Base-by-base conservation (phyloP, 1,140 invertebrate genomes). In the Amyelois transitella region DNA sequence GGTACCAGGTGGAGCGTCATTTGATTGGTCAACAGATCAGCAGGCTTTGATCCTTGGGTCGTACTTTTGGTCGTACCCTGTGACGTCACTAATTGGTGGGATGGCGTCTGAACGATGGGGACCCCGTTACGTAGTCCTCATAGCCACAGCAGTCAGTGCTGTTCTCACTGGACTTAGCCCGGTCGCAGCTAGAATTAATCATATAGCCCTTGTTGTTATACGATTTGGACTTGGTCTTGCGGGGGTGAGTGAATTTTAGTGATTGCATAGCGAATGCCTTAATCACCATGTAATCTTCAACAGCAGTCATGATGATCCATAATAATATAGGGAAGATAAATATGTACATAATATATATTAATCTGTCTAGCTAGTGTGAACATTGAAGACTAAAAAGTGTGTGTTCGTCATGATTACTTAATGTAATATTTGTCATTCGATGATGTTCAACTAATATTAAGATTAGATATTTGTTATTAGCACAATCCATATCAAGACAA, bases 51-150 rank as follows among this genome's bases (percentile, higher is more conserved):
- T 94, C 20, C 72, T 94, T 3, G 89, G 91, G 0, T 89, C 91
- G 0, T 94, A 94, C 60, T 94, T 93, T 73, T 94, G 91, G 89
- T 93, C 75, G 21, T 93, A 88, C 55, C 83, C 90, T 21, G 60
- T 90, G 59, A 92, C 76, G 32, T 93, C 75, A 57, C 72, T 94
- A 55, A 90, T 93, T 0, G 93, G 93, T 1, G 94, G 94, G 2
- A 90, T 92, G 55, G 78, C 95, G 22, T 93, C 95, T 1, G 94
- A 96, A 64, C 90, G 91, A 61, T 94, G 93, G 69, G 94, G 93
- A 1, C 93, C 93, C 0, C 90, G 94, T 43, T 90, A 91, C 60
- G 92, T 95, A 28, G 92, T 98, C 10, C 92, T 92, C 14, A 78
- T 90, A 45, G 89, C 92, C 12, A 89, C 92, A 22, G 54, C 93